A percentile compares a stretch with the other conserved stretches of the same genome.
Conservation (phyloP, 1,140 invertebrate species). For the Nasonia giraulti region DNA sequence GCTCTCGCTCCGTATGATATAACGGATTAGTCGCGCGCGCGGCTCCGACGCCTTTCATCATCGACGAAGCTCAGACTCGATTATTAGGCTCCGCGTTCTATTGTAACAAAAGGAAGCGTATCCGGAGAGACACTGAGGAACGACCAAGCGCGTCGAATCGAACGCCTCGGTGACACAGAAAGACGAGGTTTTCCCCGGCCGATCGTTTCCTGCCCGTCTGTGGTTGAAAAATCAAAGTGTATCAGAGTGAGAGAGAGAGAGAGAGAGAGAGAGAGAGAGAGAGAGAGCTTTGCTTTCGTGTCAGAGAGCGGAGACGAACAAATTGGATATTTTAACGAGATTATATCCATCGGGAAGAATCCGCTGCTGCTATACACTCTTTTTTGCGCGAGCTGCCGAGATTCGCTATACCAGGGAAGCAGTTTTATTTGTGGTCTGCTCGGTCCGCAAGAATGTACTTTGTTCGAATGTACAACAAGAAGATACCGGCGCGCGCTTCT, state of each 20-base stretch:
- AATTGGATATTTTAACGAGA: background rate
- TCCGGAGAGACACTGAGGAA: too few species aligned
- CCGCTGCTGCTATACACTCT: too few species aligned
- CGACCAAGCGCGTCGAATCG: constrained; percentile 43
- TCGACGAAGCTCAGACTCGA: background rate
- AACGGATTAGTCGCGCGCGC: background rate
- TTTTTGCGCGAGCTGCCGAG: background rate
- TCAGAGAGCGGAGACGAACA: background rate
- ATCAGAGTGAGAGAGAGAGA: constrained; percentile 37
- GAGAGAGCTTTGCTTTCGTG: too few species aligned
- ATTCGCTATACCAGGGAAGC: too few species aligned
- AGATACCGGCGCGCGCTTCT: too few species aligned
- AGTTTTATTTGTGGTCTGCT: too few species aligned
- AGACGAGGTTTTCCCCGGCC: constrained; percentile 53
- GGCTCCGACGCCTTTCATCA: background rate
- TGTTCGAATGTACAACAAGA: too few species aligned
- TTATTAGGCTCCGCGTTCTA: background rate
- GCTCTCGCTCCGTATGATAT: background rate
- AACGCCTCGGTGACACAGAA: constrained; percentile 60
- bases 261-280: too few species aligned
- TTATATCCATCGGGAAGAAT: background rate
- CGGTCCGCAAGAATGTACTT: too few species aligned
- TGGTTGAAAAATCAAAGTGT: constrained; percentile 53
- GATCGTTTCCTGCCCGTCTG: constrained; percentile 53
- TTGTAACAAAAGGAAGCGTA: background rate